Percentiles rank a stretch among this genome's conserved stretches.
Conservation (phyloP, 2,113 vertebrate species). For the Desmodus rotundus region DNA sequence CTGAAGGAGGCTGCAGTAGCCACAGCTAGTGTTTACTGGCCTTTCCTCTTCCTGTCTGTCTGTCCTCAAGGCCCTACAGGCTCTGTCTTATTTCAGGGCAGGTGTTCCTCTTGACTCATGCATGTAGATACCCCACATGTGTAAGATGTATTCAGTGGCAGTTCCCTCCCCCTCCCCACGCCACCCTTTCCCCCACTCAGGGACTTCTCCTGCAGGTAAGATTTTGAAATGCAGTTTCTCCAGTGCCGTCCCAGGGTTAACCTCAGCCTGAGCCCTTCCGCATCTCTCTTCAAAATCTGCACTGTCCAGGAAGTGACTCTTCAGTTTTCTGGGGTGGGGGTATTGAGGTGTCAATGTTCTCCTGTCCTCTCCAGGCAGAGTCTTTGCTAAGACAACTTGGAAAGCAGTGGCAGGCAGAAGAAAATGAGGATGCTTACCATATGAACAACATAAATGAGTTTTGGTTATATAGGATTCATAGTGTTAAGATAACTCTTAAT, state of each 20-base stretch:
- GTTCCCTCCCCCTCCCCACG: neutral
- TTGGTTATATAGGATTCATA: neutral
- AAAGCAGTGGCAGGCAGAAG: neutral
- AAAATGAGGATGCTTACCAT: neutral
- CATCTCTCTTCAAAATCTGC: neutral
- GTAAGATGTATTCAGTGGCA: neutral
- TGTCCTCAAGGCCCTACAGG: neutral
- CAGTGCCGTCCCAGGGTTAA: neutral
- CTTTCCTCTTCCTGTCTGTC: neutral
- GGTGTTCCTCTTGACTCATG: neutral
- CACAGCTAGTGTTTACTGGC: accelerated
- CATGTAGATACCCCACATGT: neutral
- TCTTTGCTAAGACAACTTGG: neutral
- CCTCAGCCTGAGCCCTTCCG: too few relatives aligned
- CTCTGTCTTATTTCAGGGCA: neutral
- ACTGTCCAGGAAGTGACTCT: neutral
- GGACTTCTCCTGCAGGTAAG: neutral
- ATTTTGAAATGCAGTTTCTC: neutral
- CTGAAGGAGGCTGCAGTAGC: neutral
- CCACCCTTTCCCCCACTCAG: too few relatives aligned
- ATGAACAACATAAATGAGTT: neutral
- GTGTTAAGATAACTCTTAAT: neutral
- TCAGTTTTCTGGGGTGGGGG: neutral
- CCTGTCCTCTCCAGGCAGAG: neutral
- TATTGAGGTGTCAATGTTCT: accelerated